These are phyloP conservation scores for Sciaenops ocellatus DNA, from an alignment of 2,797 vertebrate genomes.

Conservation along the genomic window DNA sequence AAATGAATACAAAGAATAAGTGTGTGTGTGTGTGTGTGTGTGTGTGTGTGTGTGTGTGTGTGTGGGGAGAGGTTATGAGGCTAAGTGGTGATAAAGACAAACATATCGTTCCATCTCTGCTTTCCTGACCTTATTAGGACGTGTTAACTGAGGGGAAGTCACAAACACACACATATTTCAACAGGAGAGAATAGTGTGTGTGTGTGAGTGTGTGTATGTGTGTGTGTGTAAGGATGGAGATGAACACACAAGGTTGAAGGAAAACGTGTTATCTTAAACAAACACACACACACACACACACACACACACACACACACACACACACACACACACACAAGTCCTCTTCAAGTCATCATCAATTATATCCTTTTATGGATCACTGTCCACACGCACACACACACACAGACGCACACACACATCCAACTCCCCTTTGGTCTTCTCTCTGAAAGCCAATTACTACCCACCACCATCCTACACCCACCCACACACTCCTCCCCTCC, in stretches of 20 bases:
- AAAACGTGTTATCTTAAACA: slow-evolving; percentile 11
- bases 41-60: slow-evolving; percentile 16
- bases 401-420: slow-evolving; percentile 25
- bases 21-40: slow-evolving; percentile 23
- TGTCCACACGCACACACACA: background rate
- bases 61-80: background rate
- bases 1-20: background rate
- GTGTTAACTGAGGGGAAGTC: slow-evolving; percentile 21
- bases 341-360: slow-evolving; percentile 27
- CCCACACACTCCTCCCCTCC: background rate
- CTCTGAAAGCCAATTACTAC: slow-evolving; percentile 43
- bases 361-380: slow-evolving; percentile 34
- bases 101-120: slow-evolving; percentile 22
- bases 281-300: slow-evolving; percentile 5
- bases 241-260: background rate
- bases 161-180: slow-evolving; percentile 9
- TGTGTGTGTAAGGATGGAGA: background rate
- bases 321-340: slow-evolving; percentile 3
- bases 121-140: slow-evolving; percentile 50
- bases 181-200: background rate
- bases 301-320: slow-evolving; percentile 11
- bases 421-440: slow-evolving; percentile 35
- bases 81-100: slow-evolving; percentile 40
- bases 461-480: background rate
- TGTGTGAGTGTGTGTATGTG: background rate